Percentiles rank a stretch among this genome's conserved stretches.
Conservation (phyloP, 2,888 invertebrate genomes). For the Isotomurus palustris region DNA sequence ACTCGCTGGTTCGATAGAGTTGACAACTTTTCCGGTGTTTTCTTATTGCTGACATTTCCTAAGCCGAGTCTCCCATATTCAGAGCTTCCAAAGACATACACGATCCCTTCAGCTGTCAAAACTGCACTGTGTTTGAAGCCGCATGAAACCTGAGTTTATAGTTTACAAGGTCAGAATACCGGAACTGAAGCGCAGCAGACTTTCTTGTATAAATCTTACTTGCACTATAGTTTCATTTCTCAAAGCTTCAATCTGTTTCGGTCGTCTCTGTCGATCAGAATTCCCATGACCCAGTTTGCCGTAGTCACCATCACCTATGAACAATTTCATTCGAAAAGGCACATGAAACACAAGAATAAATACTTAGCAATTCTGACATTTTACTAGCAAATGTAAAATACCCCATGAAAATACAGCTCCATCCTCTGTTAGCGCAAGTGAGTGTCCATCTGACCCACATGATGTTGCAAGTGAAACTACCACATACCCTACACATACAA, state of each 20-base stretch:
- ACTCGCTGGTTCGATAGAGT: constrained; percentile 55
- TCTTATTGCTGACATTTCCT: constrained; percentile 60
- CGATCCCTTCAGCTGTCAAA: constrained; percentile 60
- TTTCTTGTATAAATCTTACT: no score
- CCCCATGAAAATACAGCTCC: constrained; percentile 65
- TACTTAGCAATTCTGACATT: background rate
- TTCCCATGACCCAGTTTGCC: constrained; percentile 64
- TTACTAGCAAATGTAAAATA: constrained; percentile 46
- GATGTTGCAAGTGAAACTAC: constrained; percentile 61
- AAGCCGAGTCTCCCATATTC: constrained; percentile 61
- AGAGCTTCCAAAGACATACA: constrained; percentile 63
- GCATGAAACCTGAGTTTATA: constrained; percentile 54
- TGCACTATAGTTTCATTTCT: constrained; percentile 60
- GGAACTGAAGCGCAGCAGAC: background rate
- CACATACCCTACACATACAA: constrained; percentile 56
- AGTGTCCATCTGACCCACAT: constrained; percentile 63
- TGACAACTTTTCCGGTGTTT: constrained; percentile 58
- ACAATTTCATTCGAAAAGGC: background rate
- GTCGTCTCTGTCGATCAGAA: constrained; percentile 60
- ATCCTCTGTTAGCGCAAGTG: constrained; percentile 61
- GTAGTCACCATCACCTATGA: constrained; percentile 56
- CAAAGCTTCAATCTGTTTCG: constrained; percentile 60
- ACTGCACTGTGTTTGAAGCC: constrained; percentile 64
- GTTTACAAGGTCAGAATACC: background rate
- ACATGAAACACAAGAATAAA: background rate